phyloP scores from a whole-genome alignment of 2,888 invertebrate species.

The Eugnorisma glareosa region DNA sequence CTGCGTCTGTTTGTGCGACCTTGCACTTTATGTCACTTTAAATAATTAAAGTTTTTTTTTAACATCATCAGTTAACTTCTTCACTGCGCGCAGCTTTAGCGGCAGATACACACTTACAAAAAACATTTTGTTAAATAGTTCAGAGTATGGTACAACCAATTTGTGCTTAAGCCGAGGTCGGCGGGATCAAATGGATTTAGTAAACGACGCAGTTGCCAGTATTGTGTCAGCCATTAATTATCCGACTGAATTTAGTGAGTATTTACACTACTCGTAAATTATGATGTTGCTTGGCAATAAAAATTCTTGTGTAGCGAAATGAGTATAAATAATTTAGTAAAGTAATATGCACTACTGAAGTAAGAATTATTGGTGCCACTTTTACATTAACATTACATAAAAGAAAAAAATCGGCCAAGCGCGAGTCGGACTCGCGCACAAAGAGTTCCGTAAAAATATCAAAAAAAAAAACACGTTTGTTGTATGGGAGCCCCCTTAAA shows the following conservation, averaged over 20 bases:
- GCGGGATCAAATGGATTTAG: conserved; percentile 60
- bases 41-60: not conserved
- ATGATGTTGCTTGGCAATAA: not conserved
- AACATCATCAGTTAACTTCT: not conserved
- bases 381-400: conserved; percentile 5
- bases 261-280: conserved; percentile 7
- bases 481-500: too few relatives aligned
- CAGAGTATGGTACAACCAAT: conserved; percentile 24
- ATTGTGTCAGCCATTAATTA: conserved; percentile 30
- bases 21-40: not conserved
- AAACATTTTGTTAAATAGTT: conserved; percentile 19
- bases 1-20: not conserved
- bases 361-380: not conserved
- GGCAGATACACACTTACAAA: conserved; percentile 10
- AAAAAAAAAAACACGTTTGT: too few relatives aligned
- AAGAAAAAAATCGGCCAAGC: too few relatives aligned
- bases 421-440: too few relatives aligned
- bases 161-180: conserved; percentile 47
- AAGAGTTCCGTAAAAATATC: too few relatives aligned
- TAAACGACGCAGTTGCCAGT: conserved; percentile 30
- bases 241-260: conserved; percentile 1
- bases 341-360: too few relatives aligned
- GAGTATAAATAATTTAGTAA: not conserved
- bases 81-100: not conserved
- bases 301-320: conserved; percentile 13